Percentiles rank a stretch among this genome's conserved stretches.
phyloP scores from a whole-genome alignment of 2,113 vertebrate species.

The Paramormyrops kingsleyae region DNA sequence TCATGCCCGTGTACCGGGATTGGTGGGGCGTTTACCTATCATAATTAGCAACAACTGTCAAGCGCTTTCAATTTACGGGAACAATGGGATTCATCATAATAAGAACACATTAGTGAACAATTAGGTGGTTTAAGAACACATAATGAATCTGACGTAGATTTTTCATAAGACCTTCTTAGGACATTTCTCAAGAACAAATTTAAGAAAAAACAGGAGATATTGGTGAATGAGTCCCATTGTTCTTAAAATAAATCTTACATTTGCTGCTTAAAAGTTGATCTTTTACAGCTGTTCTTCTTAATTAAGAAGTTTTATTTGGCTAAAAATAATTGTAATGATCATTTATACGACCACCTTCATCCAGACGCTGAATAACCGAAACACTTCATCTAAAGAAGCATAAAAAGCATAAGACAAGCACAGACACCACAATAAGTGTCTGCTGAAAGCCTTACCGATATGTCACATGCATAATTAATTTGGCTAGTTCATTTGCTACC shows the following conservation, averaged over 20 bases:
- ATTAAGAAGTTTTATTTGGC: not conserved
- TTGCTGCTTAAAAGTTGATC: not conserved
- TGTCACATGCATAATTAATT: not conserved
- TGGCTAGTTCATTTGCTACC: not conserved
- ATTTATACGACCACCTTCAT: not conserved
- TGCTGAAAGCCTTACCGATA: not conserved
- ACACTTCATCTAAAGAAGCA: not conserved
- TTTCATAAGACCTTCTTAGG: not conserved
- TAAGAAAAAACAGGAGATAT: not conserved
- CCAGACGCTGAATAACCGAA: not conserved
- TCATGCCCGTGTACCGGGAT: not conserved
- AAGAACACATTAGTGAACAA: not conserved
- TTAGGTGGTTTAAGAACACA: not conserved
- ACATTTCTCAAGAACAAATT: not conserved
- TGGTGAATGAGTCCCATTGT: not conserved
- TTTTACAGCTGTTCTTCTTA: not conserved
- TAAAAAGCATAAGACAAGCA: not conserved
- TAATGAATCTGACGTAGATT: not conserved
- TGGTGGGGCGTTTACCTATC: not conserved
- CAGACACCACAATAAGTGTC: not conserved
- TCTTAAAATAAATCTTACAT: not conserved
- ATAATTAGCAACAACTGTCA: not conserved
- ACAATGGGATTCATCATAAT: not conserved
- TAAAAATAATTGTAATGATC: not conserved
- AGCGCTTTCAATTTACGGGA: not conserved